Percentiles rank a stretch among this genome's conserved stretches.
These are phyloP conservation scores for Allobates femoralis DNA, from an alignment of 2,797 vertebrate species.

Conservation along the genomic window DNA sequence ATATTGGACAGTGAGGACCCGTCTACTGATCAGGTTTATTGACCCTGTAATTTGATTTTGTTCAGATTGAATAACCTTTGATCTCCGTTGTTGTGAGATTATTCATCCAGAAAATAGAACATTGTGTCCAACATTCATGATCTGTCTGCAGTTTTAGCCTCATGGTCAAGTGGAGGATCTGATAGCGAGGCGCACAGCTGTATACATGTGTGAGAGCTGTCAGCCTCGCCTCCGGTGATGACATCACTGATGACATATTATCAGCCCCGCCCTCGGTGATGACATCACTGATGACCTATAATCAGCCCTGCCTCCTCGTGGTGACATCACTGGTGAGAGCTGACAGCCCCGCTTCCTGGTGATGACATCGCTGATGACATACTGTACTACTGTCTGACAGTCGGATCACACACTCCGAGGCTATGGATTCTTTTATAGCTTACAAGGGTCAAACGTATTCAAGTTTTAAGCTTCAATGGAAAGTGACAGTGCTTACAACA, in stretches of 20 bases:
- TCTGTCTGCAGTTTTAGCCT: neutral
- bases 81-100: conserved; percentile 15
- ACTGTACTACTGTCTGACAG: no score
- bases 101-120: conserved; percentile 8
- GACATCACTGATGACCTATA: neutral
- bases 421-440: no score
- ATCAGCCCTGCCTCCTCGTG: neutral
- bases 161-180: neutral
- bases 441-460: no score
- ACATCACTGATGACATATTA: no score
- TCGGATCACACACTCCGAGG: no score
- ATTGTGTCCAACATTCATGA: neutral
- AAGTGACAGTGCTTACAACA: no score
- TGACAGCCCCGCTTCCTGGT: neutral
- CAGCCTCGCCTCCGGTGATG: neutral
- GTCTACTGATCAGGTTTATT: neutral
- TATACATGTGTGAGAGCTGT: neutral
- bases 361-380: neutral
- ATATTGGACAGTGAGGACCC: neutral
- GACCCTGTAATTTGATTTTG: conserved; percentile 16
- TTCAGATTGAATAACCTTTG: conserved; percentile 21
- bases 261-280: neutral
- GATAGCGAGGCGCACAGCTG: neutral
- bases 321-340: neutral
- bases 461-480: no score